These are phyloP conservation scores for Oscheius onirici DNA, from an alignment of 2,888 invertebrate genomes.

Conservation along the genomic window DNA sequence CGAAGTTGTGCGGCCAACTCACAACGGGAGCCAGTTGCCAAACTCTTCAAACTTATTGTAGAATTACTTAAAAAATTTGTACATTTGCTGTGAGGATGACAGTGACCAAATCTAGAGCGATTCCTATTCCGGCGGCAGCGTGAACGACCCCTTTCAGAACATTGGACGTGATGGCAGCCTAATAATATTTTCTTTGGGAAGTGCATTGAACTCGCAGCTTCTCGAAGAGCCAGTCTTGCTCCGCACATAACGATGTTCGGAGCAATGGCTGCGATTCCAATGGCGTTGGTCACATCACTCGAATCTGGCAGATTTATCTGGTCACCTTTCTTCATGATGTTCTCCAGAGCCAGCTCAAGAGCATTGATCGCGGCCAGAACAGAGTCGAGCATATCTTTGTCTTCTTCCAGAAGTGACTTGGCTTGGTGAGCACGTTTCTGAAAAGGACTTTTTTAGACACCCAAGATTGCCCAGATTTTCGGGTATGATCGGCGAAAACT, in stretches of 20 bases:
- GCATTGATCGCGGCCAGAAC: slow-evolving; percentile 4
- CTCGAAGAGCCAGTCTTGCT: slow-evolving; percentile 14
- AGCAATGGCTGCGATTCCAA: not conserved
- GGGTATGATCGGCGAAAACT: too few relatives aligned
- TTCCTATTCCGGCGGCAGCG: slow-evolving; percentile 51
- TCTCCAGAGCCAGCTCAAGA: slow-evolving; percentile 6
- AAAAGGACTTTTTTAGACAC: too few relatives aligned
- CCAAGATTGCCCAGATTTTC: too few relatives aligned
- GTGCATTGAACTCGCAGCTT: not conserved
- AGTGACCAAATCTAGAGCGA: slow-evolving; percentile 45
- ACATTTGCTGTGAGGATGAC: slow-evolving; percentile 42
- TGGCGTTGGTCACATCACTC: not conserved
- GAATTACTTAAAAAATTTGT: not conserved
- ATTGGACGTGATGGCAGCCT: slow-evolving; percentile 39
- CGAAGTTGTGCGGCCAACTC: slow-evolving; percentile 41
- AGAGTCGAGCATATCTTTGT: slow-evolving; percentile 10
- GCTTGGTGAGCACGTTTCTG: slow-evolving; percentile 19
- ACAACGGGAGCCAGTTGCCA: slow-evolving; percentile 32
- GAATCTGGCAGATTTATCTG: too few relatives aligned
- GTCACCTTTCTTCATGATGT: not conserved
- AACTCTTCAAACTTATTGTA: slow-evolving; percentile 26
- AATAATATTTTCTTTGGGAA: slow-evolving; percentile 1
- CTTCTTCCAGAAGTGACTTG: slow-evolving; percentile 11
- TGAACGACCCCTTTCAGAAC: slow-evolving; percentile 50
- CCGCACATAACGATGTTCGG: slow-evolving; percentile 10